These are phyloP conservation scores for Meliscaeva auricollis DNA, from an alignment of 2,888 invertebrate genomes.

Conservation along the genomic window DNA sequence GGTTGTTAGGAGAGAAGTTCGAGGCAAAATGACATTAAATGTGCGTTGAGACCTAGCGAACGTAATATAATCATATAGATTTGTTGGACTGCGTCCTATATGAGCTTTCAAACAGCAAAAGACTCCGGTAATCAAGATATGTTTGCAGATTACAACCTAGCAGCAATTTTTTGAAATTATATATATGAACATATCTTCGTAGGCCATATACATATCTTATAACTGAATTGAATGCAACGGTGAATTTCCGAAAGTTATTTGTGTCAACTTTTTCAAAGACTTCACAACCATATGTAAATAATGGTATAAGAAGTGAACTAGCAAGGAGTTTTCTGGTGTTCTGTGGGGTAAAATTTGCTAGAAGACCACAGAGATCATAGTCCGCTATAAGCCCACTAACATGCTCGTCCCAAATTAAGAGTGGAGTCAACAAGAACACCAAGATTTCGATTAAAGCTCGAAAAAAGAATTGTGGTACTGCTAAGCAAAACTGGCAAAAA, in stretches of 20 bases:
- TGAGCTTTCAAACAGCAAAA: neutral
- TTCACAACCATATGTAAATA: constrained; percentile 1
- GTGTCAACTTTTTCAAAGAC: constrained; percentile 7
- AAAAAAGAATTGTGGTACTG: neutral
- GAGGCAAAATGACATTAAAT: neutral
- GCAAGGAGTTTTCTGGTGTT: neutral
- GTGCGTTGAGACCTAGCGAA: neutral
- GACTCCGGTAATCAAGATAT: too few relatives aligned
- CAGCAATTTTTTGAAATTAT: neutral
- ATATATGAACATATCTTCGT: constrained; percentile 11
- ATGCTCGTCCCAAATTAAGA: neutral
- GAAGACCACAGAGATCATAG: neutral
- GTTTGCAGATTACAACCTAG: neutral
- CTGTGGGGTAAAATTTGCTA: neutral
- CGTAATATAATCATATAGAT: neutral
- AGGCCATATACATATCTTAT: constrained; percentile 4
- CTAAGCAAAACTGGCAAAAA: neutral
- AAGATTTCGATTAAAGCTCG: neutral
- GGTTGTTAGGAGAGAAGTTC: neutral
- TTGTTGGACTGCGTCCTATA: neutral
- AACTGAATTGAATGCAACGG: constrained; percentile 3
- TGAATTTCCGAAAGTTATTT: constrained; percentile 3
- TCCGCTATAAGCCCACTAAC: neutral
- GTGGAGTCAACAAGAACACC: neutral
- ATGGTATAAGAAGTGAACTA: neutral